These are phyloP conservation scores for Erpobdella octoculata DNA, from an alignment of 2,888 invertebrate species.

Conservation along the genomic window DNA sequence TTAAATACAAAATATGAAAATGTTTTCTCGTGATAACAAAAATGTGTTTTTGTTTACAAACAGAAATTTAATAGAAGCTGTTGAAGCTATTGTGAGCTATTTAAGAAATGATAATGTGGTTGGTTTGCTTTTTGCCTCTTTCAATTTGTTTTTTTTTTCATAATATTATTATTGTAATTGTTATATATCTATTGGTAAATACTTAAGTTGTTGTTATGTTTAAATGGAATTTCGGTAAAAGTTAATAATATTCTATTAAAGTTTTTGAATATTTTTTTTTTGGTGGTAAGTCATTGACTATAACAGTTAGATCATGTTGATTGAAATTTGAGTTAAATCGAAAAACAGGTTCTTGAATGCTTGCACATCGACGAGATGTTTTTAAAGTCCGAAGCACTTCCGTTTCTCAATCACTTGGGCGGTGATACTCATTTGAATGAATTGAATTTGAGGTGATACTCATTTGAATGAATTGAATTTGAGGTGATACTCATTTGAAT, in stretches of 20 bases:
- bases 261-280: not conserved
- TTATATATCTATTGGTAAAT: too few relatives aligned
- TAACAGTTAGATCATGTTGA: too few relatives aligned
- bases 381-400: not conserved
- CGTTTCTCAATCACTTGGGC: conserved; percentile 14
- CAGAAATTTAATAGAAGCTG: not conserved
- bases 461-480: too few relatives aligned
- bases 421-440: not conserved
- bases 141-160: too few relatives aligned
- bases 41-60: not conserved
- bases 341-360: not conserved
- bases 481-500: too few relatives aligned
- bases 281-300: too few relatives aligned
- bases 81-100: not conserved
- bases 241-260: too few relatives aligned
- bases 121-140: not conserved
- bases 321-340: not conserved
- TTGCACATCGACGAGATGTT: conserved; percentile 15
- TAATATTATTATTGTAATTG: too few relatives aligned
- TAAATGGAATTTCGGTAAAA: too few relatives aligned
- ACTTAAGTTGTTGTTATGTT: too few relatives aligned
- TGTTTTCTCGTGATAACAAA: not conserved
- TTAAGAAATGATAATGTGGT: not conserved
- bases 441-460: not conserved
- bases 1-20: too few relatives aligned